Conservation (phyloP, 2,888 invertebrate species). For the Coleophora flavipennella region DNA sequence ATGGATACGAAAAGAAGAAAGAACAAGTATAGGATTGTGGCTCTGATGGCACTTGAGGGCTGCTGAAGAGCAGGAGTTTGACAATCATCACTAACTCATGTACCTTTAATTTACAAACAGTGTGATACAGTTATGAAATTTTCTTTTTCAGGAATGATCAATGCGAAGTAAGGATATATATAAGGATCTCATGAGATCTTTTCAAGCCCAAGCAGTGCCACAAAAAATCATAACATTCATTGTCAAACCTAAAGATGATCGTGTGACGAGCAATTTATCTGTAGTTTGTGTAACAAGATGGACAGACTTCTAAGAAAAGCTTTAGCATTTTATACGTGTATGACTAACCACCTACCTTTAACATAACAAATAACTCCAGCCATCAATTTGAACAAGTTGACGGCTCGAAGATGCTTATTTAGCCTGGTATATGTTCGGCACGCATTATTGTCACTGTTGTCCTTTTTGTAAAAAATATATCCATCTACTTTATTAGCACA, state of each 20-base stretch:
- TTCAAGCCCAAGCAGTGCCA: too few relatives aligned
- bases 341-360: conserved; percentile 43
- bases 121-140: too few relatives aligned
- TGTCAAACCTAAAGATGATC: neutral
- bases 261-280: neutral
- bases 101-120: too few relatives aligned
- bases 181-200: too few relatives aligned
- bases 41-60: too few relatives aligned
- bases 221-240: too few relatives aligned
- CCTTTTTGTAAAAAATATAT: conserved; percentile 54
- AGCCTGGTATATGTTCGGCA: conserved; percentile 65
- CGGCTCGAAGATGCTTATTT: conserved; percentile 55
- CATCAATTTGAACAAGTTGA: conserved; percentile 45
- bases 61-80: too few relatives aligned
- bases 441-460: conserved; percentile 67
- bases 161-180: too few relatives aligned
- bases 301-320: conserved; percentile 43
- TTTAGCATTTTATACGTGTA: conserved; percentile 46
- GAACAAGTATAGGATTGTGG: too few relatives aligned
- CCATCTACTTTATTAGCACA: conserved; percentile 35
- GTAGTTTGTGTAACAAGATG: conserved; percentile 6
- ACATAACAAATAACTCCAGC: conserved; percentile 70
- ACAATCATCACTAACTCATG: too few relatives aligned
- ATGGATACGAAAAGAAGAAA: too few relatives aligned
- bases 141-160: too few relatives aligned